Conservation (phyloP, 1,140 invertebrate genomes). For the Proales similis region DNA sequence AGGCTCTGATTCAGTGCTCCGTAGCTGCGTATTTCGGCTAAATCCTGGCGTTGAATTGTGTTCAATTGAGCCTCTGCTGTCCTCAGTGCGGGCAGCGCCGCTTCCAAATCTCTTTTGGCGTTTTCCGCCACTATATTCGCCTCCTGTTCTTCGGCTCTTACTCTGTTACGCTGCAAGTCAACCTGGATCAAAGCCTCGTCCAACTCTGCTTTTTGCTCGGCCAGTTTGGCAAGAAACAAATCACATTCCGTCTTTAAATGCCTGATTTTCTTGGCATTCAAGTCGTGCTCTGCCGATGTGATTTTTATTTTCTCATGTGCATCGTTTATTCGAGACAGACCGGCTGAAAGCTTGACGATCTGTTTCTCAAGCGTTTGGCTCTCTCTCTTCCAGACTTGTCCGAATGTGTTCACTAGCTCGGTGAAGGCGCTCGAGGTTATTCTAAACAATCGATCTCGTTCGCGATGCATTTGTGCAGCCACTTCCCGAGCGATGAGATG, state of each 20-base stretch:
- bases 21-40: constrained; percentile 77
- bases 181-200: constrained; percentile 67
- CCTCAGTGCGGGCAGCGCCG: constrained; percentile 72
- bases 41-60: constrained; percentile 74
- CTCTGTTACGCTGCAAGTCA: constrained; percentile 53
- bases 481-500: constrained; percentile 45
- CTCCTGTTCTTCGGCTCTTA: constrained; percentile 60
- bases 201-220: constrained; percentile 67
- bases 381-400: no score
- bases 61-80: constrained; percentile 72
- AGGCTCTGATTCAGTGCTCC: constrained; percentile 70
- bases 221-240: constrained; percentile 65
- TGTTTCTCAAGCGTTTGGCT: no score
- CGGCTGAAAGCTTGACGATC: constrained; percentile 63
- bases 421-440: no score
- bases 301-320: constrained; percentile 61
- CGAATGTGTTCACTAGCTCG: no score
- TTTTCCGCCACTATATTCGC: constrained; percentile 71
- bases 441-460: no score
- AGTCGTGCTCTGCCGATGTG: constrained; percentile 69
- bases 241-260: constrained; percentile 67
- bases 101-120: constrained; percentile 68
- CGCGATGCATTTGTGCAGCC: constrained; percentile 41
- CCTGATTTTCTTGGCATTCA: constrained; percentile 64
- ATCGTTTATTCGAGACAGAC: constrained; percentile 69